Evolutionary conservation across 2,797 vertebrate species (phyloP), one percentile per base, ranked within the genome.

Genomic region (Pangasius macronema): DNA sequence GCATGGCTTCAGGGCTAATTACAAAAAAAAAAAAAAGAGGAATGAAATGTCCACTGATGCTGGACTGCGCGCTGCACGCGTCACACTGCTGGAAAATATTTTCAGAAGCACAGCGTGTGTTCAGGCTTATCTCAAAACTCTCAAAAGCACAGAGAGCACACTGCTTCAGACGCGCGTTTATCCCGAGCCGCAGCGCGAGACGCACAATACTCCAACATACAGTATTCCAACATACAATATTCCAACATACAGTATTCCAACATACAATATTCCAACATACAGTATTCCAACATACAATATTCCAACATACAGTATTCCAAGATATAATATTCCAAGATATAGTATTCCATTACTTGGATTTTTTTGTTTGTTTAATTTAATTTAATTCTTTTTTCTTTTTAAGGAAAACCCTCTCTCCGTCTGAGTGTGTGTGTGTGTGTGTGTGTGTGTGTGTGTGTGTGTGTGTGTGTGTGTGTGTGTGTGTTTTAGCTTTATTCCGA

Each of bases 1-100:
- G 55, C 10, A 61, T 46, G 39, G 65, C 76, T 79, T 79, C 51
- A 30, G 20, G 49, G 4, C 8, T 33, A 33, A 36, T 79, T 42
- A 42, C 36, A 55, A 3, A 36, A 42, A 42, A 42, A 55, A 55
- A 3, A 70, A 70, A 39, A 6, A 16, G 24, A 24, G 8, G 9
- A 11, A 2, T 16, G 49, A 53, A 20, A 33, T 53, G 42, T 49
- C 72, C 46, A 33, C 46, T 18, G 33, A 79, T 39, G 20, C 30
- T 39, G 9, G 53, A 27, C 20, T 14, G 33, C 36, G 42, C 59
- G 30, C 18, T 80, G 2, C 77, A 59, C 16, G 22, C 57, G 11
- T 76, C 46, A 76, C 73, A 76, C 73, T 76, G 73, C 27, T 79
- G 30, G 49, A 57, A 57, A 79, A 36, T 57, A 57, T 33, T 57